A percentile compares a stretch with the other conserved stretches of the same genome.
Evolutionary conservation across 2,888 invertebrate genomes (phyloP).

Genomic region (Dicyrtomina minuta): DNA sequence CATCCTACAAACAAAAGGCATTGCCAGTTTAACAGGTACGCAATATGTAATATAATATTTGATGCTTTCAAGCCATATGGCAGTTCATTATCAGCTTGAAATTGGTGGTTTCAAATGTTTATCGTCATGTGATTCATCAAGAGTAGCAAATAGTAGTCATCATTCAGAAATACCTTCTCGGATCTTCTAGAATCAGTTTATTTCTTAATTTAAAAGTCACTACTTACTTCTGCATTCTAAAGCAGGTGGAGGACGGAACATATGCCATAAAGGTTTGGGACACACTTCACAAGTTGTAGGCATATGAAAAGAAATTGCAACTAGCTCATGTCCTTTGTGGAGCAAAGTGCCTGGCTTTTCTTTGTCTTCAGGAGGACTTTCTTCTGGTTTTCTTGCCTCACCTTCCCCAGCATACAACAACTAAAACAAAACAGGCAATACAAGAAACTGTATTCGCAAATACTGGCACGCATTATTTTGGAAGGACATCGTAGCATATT

Average conservation of each 20-base stretch:
- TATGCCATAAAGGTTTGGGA: conserved; percentile 93
- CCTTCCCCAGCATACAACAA: conserved; percentile 96
- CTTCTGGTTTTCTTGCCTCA: conserved; percentile 58
- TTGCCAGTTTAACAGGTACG: neutral
- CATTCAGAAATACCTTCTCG: too few relatives aligned
- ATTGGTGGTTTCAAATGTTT: too few relatives aligned
- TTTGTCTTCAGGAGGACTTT: conserved; percentile 56
- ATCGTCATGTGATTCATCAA: too few relatives aligned
- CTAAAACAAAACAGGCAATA: conserved; percentile 58
- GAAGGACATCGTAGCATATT: neutral
- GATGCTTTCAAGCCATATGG: too few relatives aligned
- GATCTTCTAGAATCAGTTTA: too few relatives aligned
- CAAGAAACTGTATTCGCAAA: neutral
- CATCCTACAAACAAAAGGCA: conserved; percentile 68
- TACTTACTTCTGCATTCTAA: conserved; percentile 86
- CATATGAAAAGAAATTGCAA: conserved; percentile 95
- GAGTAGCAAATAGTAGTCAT: too few relatives aligned
- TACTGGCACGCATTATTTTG: neutral
- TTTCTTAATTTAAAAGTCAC: too few relatives aligned
- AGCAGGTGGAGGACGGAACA: conserved; percentile 96
- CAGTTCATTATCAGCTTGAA: too few relatives aligned
- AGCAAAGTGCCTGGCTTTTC: conserved; percentile 66
- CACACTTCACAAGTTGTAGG: conserved; percentile 98
- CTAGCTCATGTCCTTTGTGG: conserved; percentile 92
- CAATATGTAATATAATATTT: too few relatives aligned